phyloP scores from a whole-genome alignment of 2,113 vertebrate genomes.

The Prochilodus magdalenae region DNA sequence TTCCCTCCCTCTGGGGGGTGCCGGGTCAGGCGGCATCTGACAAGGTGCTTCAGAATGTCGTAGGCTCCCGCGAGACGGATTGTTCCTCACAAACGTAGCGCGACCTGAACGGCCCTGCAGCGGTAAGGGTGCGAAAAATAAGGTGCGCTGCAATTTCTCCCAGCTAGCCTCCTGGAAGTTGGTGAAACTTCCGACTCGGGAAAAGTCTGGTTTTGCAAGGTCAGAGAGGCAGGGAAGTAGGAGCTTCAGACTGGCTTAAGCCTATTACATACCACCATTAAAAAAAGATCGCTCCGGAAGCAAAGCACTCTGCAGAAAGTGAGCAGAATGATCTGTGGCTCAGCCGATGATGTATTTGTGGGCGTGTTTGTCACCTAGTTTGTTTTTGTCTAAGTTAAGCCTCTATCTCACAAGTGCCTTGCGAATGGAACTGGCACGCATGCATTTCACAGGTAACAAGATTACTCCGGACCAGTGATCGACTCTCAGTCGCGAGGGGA shows the following conservation, averaged over 20 bases:
- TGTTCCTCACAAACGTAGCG: conserved; percentile 79
- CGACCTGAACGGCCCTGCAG: conserved; percentile 79
- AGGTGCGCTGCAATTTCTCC: conserved; percentile 68
- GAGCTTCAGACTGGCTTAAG: not conserved
- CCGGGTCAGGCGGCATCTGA: conserved; percentile 79
- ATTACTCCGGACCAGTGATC: conserved; percentile 91
- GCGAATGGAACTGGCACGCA: conserved; percentile 89
- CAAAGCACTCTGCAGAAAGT: not conserved
- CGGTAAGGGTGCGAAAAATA: conserved; percentile 83
- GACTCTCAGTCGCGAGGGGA: conserved; percentile 86
- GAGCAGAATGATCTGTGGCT: not conserved
- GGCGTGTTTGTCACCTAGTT: conserved; percentile 20
- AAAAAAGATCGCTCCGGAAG: not conserved
- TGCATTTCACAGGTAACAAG: conserved; percentile 96
- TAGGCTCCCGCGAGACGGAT: conserved; percentile 83
- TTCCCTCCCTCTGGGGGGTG: conserved; percentile 60
- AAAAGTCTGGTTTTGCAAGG: not conserved
- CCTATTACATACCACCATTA: not conserved
- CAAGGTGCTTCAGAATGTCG: conserved; percentile 86
- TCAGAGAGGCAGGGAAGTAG: not conserved
- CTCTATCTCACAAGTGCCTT: conserved; percentile 76
- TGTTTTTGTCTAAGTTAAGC: conserved; percentile 53
- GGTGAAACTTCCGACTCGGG: not conserved
- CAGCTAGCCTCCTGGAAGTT: not conserved
- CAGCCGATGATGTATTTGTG: not conserved